phyloP scores from a whole-genome alignment of 2,888 invertebrate genomes.

The Synergus laeviventris region DNA sequence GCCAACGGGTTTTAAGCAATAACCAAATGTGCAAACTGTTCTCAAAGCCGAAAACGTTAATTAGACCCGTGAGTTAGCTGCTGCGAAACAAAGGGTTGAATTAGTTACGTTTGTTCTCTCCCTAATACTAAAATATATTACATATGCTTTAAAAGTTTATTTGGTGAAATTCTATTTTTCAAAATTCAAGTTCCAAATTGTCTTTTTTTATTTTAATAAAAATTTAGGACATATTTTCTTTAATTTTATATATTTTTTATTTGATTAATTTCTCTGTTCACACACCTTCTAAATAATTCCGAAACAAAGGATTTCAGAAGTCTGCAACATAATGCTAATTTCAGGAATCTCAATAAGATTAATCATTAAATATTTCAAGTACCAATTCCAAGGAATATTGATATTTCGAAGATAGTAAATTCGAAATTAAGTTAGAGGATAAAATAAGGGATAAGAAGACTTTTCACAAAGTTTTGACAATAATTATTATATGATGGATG shows the following conservation, averaged over 20 bases:
- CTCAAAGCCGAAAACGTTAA: constrained; percentile 32
- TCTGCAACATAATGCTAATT: no score
- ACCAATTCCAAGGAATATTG: neutral
- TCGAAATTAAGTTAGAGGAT: neutral
- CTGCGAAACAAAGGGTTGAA: constrained; percentile 4
- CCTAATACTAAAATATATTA: constrained; percentile 13
- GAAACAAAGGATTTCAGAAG: no score
- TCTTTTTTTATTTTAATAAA: no score
- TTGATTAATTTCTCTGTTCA: no score
- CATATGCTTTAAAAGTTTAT: neutral
- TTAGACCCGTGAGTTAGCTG: constrained; percentile 32
- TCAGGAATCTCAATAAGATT: no score
- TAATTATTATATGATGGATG: neutral
- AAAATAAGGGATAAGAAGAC: neutral
- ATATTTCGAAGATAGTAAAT: neutral
- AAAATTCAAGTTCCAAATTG: no score
- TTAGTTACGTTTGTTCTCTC: neutral
- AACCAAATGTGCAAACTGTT: constrained; percentile 30
- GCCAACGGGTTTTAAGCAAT: constrained; percentile 37
- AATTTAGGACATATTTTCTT: no score
- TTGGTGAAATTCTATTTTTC: no score
- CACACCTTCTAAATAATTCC: no score
- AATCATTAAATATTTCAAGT: no score
- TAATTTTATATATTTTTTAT: no score
- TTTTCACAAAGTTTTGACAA: neutral